Evolutionary conservation across 2,888 invertebrate species (phyloP), one percentile per base, ranked within the genome.

Genomic region (Xestia ashworthii): DNA sequence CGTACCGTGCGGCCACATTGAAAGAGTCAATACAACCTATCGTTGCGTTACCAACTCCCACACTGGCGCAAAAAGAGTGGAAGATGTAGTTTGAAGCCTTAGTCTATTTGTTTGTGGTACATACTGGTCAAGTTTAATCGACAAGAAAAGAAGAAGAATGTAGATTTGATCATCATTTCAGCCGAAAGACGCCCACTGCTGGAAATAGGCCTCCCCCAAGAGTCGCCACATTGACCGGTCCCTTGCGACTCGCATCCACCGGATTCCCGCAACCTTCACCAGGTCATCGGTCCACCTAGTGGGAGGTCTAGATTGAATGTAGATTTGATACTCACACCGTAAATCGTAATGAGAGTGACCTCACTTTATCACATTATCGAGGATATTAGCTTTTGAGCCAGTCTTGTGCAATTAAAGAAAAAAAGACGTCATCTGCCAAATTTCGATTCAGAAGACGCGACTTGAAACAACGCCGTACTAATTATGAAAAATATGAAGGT

Each of bases 11-110:
- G 50, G 50, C 22, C 25, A 32, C 64, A 78, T 70, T 70, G 41
- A 70, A 71, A 71, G 46, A 71, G 48, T 55, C 70, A 71, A 71
- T 55, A 78, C 55, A 71, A 46, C 16, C 48, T 32, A 50, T 32
- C 5, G 25, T 22, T 50, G 68, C 60, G 14, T n/a, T 46, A 8
- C n/a, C 11, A 74, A 55, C 19, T 55, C 11, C 1, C 5, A 12
- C 11, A 5, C 5, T 16, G 22, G 25, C 9, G 9, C 8, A 9
- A 41, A 38, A 48, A 68, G 9, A 4, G 1, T 32, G 60, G 16
- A 32, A 60, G 32, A 16, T n/a, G n/a, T 25, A 5, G 3, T 44
- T 70, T 64, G 22, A n/a, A 11, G 1, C 16, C 1, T 8, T 69
- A 46, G 16, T 32, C 2, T n/a, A 16, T 19, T 53, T 44, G 53